phyloP scores from a whole-genome alignment of 2,888 invertebrate genomes.

The Diachrysia chrysitis region DNA sequence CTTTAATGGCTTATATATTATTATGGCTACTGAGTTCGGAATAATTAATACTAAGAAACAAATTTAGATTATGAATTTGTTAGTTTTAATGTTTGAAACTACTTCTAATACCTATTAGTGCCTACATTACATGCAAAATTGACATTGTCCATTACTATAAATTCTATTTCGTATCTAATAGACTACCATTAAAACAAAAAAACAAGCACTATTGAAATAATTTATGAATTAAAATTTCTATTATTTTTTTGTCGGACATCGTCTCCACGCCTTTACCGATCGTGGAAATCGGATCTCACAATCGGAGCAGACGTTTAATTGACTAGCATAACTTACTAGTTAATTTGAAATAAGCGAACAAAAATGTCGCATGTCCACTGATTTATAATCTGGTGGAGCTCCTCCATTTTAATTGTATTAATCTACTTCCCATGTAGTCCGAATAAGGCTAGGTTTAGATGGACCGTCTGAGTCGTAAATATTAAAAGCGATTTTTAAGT shows the following conservation, averaged over 20 bases:
- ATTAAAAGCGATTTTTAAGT: not conserved
- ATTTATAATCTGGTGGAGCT: constrained; percentile 64
- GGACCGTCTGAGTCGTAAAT: not conserved
- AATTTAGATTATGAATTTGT: too few species aligned
- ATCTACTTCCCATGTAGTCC: constrained; percentile 42
- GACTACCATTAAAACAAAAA: too few species aligned
- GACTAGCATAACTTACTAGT: constrained; percentile 74
- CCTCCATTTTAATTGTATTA: constrained; percentile 63
- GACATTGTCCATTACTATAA: too few species aligned
- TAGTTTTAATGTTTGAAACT: too few species aligned
- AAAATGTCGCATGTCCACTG: constrained; percentile 49
- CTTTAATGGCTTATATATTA: too few species aligned
- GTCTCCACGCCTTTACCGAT: constrained; percentile 39
- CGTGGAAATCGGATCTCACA: constrained; percentile 58
- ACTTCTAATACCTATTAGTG: too few species aligned
- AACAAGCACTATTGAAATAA: too few species aligned
- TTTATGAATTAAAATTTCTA: too few species aligned
- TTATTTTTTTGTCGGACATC: constrained; percentile 2
- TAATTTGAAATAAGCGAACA: constrained; percentile 69
- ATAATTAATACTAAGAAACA: too few species aligned
- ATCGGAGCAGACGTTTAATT: constrained; percentile 65
- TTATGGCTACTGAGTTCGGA: too few species aligned
- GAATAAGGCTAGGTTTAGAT: constrained; percentile 5
- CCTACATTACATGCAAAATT: too few species aligned
- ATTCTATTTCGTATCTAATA: too few species aligned